phyloP scores from a whole-genome alignment of 53 echinoderm and acorn worm species.

The Apostichopus leukothele region DNA sequence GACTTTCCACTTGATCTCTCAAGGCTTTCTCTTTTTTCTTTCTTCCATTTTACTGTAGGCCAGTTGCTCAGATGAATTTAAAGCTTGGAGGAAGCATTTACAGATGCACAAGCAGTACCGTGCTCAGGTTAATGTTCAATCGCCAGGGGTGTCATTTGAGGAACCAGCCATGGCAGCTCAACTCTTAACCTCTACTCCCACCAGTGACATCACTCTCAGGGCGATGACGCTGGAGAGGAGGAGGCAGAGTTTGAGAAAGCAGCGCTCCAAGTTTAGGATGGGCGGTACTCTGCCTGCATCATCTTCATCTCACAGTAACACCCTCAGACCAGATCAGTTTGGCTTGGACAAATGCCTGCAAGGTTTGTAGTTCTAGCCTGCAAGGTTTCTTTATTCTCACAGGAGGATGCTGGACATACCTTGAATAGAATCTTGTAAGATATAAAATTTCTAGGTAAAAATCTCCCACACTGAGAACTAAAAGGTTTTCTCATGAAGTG shows the following conservation, averaged over 20 bases:
- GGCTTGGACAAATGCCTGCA: constrained; percentile 84
- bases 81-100: constrained; percentile 83
- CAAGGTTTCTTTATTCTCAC: too few relatives aligned
- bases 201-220: constrained; percentile 93
- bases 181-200: constrained; percentile 65
- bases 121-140: constrained; percentile 66
- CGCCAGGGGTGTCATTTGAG: constrained; percentile 49
- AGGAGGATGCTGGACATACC: too few relatives aligned
- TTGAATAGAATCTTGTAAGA: too few relatives aligned
- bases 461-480: too few relatives aligned
- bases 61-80: constrained; percentile 89
- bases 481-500: too few relatives aligned
- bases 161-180: constrained; percentile 34
- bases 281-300: constrained; percentile 44
- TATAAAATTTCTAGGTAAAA: too few relatives aligned
- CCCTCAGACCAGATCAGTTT: constrained; percentile 62
- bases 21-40: too few relatives aligned
- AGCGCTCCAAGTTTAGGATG: constrained; percentile 76
- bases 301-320: constrained; percentile 52
- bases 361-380: constrained; percentile 53
- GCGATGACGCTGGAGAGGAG: constrained; percentile 92
- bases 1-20: too few relatives aligned
- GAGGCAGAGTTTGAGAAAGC: constrained; percentile 84
- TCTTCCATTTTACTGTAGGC: constrained; percentile 47
- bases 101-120: constrained; percentile 86